These are phyloP conservation scores for Myopa tessellatipennis DNA, from an alignment of 2,888 invertebrate genomes.

Conservation along the genomic window DNA sequence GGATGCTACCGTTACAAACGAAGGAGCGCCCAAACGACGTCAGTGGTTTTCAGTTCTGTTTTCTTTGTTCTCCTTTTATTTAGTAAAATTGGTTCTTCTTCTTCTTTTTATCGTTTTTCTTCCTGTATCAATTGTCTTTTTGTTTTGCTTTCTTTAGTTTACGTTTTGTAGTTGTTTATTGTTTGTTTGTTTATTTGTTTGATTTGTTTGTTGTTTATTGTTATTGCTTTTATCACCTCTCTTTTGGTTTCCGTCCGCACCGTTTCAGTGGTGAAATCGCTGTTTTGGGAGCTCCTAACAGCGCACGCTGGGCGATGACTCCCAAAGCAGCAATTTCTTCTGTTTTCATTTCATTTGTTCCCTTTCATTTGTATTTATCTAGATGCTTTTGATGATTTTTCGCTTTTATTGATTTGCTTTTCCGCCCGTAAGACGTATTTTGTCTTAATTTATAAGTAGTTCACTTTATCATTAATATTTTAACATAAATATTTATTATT, in stretches of 20 bases:
- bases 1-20: conserved; percentile 55
- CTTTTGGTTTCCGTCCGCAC: background rate
- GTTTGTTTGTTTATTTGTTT: conserved; percentile 42
- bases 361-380: too few relatives aligned
- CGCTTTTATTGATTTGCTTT: background rate
- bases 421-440: too few relatives aligned
- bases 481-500: too few relatives aligned
- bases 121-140: conserved; percentile 24
- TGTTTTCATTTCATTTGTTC: conserved; percentile 1
- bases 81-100: conserved; percentile 43
- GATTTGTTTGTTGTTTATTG: conserved; percentile 39
- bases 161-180: conserved; percentile 37
- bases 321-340: background rate
- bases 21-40: conserved; percentile 57
- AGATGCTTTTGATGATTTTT: too few relatives aligned
- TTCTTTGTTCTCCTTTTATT: conserved; percentile 36
- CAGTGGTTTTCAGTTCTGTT: conserved; percentile 60
- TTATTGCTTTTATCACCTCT: conserved; percentile 35
- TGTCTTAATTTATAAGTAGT: too few relatives aligned
- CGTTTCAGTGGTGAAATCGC: background rate
- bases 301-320: too few relatives aligned
- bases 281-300: too few relatives aligned
- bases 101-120: conserved; percentile 31
- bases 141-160: conserved; percentile 24
- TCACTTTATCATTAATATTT: too few relatives aligned